A percentile compares a stretch with the other conserved stretches of the same genome.
These are phyloP conservation scores for Ibidorhyncha struthersii DNA, from an alignment of 2,113 vertebrate genomes.

Conservation along the genomic window DNA sequence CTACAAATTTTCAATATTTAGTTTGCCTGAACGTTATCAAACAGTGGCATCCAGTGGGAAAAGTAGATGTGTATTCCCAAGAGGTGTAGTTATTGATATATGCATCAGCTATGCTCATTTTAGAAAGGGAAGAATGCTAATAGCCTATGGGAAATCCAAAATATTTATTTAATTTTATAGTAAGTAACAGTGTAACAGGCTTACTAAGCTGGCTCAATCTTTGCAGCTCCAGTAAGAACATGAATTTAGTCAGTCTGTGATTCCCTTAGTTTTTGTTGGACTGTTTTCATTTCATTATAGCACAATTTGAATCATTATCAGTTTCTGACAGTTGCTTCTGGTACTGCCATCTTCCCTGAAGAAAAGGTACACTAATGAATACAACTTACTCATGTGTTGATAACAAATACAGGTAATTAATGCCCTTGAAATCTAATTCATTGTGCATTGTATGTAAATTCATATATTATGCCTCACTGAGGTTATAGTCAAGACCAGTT, in stretches of 20 bases:
- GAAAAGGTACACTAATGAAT: neutral
- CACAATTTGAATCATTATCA: neutral
- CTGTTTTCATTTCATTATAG: neutral
- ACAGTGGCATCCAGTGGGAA: constrained; percentile 55
- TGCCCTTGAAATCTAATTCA: neutral
- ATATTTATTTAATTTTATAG: neutral
- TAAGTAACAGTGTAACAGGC: neutral
- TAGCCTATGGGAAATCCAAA: neutral
- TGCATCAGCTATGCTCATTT: neutral
- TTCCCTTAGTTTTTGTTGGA: neutral
- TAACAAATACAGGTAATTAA: neutral
- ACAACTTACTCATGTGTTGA: neutral
- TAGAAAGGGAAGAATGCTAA: neutral
- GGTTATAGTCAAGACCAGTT: neutral
- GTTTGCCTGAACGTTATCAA: constrained; percentile 40
- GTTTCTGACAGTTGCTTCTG: neutral
- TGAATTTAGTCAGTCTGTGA: neutral
- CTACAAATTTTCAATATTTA: neutral
- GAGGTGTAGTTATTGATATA: neutral
- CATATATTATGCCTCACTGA: neutral
- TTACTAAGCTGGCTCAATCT: neutral
- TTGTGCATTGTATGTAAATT: neutral
- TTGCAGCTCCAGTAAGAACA: neutral
- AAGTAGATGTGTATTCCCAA: neutral
- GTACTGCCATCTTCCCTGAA: neutral